These are phyloP conservation scores for Mesoclemmys tuberculata DNA, from an alignment of 2,113 vertebrate genomes.

Conservation along the genomic window DNA sequence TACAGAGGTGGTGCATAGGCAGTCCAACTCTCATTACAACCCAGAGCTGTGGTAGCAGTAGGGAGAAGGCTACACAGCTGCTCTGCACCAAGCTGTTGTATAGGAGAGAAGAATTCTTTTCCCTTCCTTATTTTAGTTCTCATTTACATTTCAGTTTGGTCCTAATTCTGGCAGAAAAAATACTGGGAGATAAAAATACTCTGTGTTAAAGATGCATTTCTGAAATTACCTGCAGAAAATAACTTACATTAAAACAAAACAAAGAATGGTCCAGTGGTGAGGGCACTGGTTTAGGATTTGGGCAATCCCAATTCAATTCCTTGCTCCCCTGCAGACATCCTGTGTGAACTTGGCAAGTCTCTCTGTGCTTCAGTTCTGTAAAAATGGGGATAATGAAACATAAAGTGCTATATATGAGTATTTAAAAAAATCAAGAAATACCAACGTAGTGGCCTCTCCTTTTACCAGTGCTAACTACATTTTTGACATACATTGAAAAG, in stretches of 20 bases:
- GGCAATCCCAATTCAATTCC: neutral
- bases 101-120: neutral
- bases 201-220: neutral
- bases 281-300: neutral
- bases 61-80: neutral
- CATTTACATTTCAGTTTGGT: neutral
- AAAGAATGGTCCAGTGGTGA: neutral
- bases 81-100: neutral
- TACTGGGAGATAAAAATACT: neutral
- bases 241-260: neutral
- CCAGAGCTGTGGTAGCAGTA: neutral
- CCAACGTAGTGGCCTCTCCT: neutral
- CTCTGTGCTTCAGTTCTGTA: neutral
- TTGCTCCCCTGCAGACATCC: neutral
- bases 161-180: neutral
- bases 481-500: neutral
- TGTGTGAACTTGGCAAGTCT: neutral
- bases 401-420: neutral
- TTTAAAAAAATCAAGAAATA: neutral
- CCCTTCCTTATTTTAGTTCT: neutral
- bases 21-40: neutral
- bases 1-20: neutral
- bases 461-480: neutral
- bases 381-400: neutral
- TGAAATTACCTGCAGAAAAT: neutral